Conservation (phyloP, 2,888 invertebrate species). For the Phytoseiulus persimilis region DNA sequence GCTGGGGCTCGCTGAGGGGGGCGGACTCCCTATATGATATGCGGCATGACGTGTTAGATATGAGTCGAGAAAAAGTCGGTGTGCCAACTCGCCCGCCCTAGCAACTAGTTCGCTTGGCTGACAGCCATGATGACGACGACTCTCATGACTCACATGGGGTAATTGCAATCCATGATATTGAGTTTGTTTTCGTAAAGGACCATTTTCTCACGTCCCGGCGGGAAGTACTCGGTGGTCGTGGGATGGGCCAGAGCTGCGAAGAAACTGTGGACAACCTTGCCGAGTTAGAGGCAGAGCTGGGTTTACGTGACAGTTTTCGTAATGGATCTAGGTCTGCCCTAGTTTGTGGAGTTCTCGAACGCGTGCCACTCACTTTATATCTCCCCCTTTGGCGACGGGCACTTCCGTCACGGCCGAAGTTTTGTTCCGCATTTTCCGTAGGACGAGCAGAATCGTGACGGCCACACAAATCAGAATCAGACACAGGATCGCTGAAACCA, state of each 20-base stretch:
- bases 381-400: slow-evolving; percentile 24
- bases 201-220: slow-evolving; percentile 33
- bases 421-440: slow-evolving; percentile 29
- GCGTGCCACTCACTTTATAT: slow-evolving; percentile 27
- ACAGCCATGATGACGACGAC: background rate
- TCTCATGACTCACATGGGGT: slow-evolving; percentile 20
- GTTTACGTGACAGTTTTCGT: background rate
- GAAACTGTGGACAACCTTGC: background rate
- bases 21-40: background rate
- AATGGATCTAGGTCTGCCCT: background rate
- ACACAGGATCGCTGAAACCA: slow-evolving; percentile 33
- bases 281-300: background rate
- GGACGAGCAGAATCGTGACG: slow-evolving; percentile 1
- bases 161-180: slow-evolving; percentile 28
- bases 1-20: background rate
- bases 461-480: slow-evolving; percentile 36
- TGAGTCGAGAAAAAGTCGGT: background rate
- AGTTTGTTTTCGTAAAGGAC: slow-evolving; percentile 36
- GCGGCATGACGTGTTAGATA: background rate
- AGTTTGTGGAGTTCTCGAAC: background rate
- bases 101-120: background rate
- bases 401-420: slow-evolving; percentile 29
- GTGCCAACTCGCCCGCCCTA: background rate
- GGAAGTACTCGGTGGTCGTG: background rate
- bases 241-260: slow-evolving; percentile 35